Evolutionary conservation across 2,888 invertebrate species (phyloP).

Genomic region (Yponomeuta sedellus): DNA sequence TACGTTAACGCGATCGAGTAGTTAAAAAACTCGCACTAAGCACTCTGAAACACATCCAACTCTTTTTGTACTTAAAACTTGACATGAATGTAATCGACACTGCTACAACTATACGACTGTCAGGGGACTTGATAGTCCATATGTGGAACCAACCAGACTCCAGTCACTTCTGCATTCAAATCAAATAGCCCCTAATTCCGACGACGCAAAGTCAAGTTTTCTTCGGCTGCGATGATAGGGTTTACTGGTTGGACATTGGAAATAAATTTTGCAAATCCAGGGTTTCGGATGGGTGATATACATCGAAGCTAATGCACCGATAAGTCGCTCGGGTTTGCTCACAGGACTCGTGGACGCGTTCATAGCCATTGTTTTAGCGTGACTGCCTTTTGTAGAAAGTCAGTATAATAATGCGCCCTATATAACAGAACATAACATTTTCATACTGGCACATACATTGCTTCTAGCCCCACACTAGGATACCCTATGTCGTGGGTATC

Average conservation of each 20-base stretch:
- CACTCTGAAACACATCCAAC: slow-evolving; percentile 49
- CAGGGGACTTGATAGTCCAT: slow-evolving; percentile 34
- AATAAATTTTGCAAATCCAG: slow-evolving; percentile 66
- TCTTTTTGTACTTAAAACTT: slow-evolving; percentile 50
- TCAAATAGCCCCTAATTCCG: neutral
- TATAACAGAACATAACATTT: too few relatives aligned
- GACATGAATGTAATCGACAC: slow-evolving; percentile 60
- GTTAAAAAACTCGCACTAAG: too few relatives aligned
- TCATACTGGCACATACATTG: too few relatives aligned
- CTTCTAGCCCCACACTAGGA: too few relatives aligned
- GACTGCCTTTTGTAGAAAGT: neutral
- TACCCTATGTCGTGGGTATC: too few relatives aligned
- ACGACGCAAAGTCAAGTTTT: neutral
- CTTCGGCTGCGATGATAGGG: neutral
- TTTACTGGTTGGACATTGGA: slow-evolving; percentile 14
- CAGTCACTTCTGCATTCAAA: neutral
- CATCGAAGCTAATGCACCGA: slow-evolving; percentile 56
- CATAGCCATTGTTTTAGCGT: neutral
- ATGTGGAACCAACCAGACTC: neutral
- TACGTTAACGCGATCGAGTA: too few relatives aligned
- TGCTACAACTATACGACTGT: slow-evolving; percentile 44
- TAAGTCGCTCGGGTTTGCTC: slow-evolving; percentile 52
- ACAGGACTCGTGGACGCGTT: slow-evolving; percentile 5
- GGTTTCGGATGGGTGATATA: slow-evolving; percentile 53
- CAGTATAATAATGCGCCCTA: too few relatives aligned